Base-by-base conservation (phyloP, 2,113 vertebrate species). In the Pomatostomus ruficeps region DNA sequence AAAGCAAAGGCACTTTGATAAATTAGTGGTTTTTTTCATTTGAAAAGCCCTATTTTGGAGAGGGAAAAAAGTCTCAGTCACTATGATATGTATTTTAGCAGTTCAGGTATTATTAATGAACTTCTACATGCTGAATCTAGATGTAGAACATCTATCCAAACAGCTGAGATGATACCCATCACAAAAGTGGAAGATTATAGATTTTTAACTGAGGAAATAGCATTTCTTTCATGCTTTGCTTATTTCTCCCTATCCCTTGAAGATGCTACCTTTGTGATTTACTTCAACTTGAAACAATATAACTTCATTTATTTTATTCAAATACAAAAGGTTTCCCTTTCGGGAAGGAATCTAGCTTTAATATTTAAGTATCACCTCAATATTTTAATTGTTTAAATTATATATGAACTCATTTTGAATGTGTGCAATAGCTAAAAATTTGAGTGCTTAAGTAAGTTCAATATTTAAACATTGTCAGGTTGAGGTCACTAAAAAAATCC, bases 301-400 rank as follows among this genome's bases (percentile, higher is more conserved):
- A 74, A 84, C 57, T 38, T 87, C 23, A 91, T 93, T 95, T 92
- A 61, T 81, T 92, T 91, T 73, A 91, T 63, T 91, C 57, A 77
- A 82, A 88, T 80, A 83, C 6, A 74, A 45, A 67, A 1, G 14
- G 51, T 33, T 86, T 91, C 45, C 28, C 88, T 88, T 91, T 81
- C 59, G 59, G 79, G 75, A 95, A 77, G 63, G 28, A 88, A 38
- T 45, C 43, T 38, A 48, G 46, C 59, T 92, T 81, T 21, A 94
- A 92, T 76, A 81, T 91, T 97, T 76, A 85, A 96, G 15, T 83
- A 94, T 84, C 68, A 62, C 59, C 61, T 95, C 88, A 94, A 82
- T 94, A 95, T 96, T 96, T 96, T 96, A 95, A 95, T 95, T 96
- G 70, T 40, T 75, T 93, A 80, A 93, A 94, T 96, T 97, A 93